Base-by-base conservation (phyloP, 2,888 invertebrate species). In the Unio delphinus region DNA sequence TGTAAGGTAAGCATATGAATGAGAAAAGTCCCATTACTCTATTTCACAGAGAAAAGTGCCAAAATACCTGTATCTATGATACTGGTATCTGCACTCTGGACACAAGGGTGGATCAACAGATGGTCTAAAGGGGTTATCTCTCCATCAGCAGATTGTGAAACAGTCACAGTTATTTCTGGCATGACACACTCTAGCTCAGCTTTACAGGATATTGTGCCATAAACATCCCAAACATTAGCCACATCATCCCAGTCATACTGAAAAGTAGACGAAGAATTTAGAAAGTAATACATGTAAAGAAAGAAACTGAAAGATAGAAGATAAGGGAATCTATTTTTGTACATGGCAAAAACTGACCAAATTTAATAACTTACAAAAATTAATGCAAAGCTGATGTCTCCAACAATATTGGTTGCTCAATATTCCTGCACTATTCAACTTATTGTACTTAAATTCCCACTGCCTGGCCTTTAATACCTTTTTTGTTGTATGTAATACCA, bases 101-200 rank as follows among this genome's bases (percentile, higher is more conserved):
- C 87, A 84, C 86, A 87, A 0, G 86, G 86, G 70, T 86, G 86
- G 28, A 83, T 82, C 8, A 83, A 64, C n/a, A 88, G 75, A 65
- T 86, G 78, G 66, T 88, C 84, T 26, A 87, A 68, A 55, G 86
- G 85, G 55, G 80, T 76, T 23, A 70, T 67, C 61, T 78, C 73
- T 34, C 81, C 80, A 45, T 84, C 85, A 62, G 70, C 59, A 20
- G 76, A 67, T 61, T 85, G 84, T 30, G 83, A 76, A 55, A 88
- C 72, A 55, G 83, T 86, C 69, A 87, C 69, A 55, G 86, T 85
- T 4, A 88, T 79, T 60, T 86, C 83, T n/a, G 85, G 79, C 64
- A 80, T 74, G 56, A 74, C 75, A 8, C 86, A 86, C 74, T 88
- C 87, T n/a, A 88, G 75, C 62, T 87, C 87, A 18, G 86, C 85